A percentile compares a stretch with the other conserved stretches of the same genome.
Evolutionary conservation across 2,113 vertebrate genomes (phyloP).

Genomic region (Noturus placidus): DNA sequence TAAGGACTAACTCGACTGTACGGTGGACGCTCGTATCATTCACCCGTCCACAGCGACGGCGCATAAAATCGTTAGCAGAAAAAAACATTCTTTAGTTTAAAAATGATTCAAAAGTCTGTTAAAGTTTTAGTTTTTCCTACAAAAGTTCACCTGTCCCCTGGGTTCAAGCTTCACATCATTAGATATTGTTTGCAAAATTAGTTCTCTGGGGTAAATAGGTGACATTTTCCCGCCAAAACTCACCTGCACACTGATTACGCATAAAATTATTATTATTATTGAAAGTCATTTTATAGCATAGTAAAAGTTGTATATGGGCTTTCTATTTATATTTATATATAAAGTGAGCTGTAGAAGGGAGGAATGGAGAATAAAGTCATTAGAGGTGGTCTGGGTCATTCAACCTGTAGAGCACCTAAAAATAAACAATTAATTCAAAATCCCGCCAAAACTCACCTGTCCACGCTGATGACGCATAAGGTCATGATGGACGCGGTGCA

Average conservation of each 20-base stretch:
- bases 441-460: slow-evolving; percentile 66
- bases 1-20: background rate
- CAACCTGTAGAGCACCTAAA: no score
- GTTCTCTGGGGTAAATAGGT: background rate
- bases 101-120: background rate
- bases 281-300: background rate
- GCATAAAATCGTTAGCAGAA: no score
- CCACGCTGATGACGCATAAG: slow-evolving; percentile 79
- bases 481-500: slow-evolving; percentile 82
- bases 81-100: background rate
- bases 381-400: background rate
- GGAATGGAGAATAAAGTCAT: no score
- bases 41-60: background rate
- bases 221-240: background rate
- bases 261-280: background rate
- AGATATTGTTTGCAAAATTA: background rate
- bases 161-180: background rate
- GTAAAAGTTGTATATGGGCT: background rate
- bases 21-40: background rate
- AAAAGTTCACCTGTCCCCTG: background rate
- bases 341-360: no score
- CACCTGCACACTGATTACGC: background rate
- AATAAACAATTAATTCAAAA: background rate
- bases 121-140: background rate
- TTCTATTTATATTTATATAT: accelerated